Percentiles rank a stretch among this genome's conserved stretches.
Evolutionary conservation across 2,888 invertebrate species (phyloP).

Genomic region (Microplitis manilae): DNA sequence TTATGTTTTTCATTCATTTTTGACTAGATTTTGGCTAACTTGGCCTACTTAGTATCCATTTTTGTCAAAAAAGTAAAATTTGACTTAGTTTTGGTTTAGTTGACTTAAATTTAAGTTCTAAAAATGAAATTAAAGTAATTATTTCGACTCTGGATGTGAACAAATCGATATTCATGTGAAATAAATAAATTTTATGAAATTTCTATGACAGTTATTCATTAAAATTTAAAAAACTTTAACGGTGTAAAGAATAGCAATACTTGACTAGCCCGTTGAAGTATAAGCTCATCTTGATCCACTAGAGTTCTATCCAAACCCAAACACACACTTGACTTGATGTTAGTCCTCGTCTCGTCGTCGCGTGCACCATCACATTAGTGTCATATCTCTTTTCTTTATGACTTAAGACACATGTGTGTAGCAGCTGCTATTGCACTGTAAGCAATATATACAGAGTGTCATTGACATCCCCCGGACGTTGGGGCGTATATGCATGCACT

Average conservation of each 20-base stretch:
- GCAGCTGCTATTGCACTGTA: slow-evolving; percentile 45
- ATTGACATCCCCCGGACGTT: slow-evolving; percentile 48
- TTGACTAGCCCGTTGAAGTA: slow-evolving; percentile 64
- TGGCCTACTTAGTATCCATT: too few species aligned
- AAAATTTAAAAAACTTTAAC: too few species aligned
- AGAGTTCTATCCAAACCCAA: slow-evolving; percentile 22
- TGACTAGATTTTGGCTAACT: too few species aligned
- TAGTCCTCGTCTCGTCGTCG: slow-evolving; percentile 28
- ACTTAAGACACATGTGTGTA: slow-evolving; percentile 33
- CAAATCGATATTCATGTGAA: too few species aligned
- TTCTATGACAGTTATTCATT: too few species aligned
- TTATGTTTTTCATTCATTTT: too few species aligned
- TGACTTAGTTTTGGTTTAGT: too few species aligned
- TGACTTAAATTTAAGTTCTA: too few species aligned
- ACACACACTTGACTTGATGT: slow-evolving; percentile 39
- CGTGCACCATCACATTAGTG: slow-evolving; percentile 32
- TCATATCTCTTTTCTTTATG: slow-evolving; percentile 29
- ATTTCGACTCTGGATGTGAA: too few species aligned
- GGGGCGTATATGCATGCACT: slow-evolving; percentile 17
- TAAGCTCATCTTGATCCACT: slow-evolving; percentile 39
- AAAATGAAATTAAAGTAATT: too few species aligned
- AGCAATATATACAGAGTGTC: slow-evolving; percentile 43
- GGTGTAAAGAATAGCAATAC: slow-evolving; percentile 58
- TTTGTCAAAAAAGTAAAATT: too few species aligned
- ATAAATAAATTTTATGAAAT: too few species aligned